Base-by-base conservation (phyloP, 1,140 invertebrate genomes). In the Adoxophyes honmai region DNA sequence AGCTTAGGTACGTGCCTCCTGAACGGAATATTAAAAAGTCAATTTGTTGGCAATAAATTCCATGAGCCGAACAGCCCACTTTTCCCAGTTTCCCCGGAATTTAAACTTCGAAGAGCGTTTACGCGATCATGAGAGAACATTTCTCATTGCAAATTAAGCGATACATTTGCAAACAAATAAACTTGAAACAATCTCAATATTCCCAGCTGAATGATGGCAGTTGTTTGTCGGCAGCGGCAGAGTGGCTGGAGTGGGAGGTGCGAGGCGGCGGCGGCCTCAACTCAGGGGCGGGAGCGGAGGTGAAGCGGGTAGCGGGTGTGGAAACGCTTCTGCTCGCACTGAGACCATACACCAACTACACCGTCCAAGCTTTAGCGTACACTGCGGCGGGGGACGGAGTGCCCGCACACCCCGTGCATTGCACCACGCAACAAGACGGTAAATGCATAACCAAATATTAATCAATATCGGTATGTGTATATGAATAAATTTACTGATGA, bases 341-440 rank as follows among this genome's bases (percentile, higher is more conserved):
- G 28, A 90, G 91, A 58, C 94, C 95, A 59, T 94, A 93, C 71
- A 93, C 93, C 16, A 95, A 95, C 80, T 98, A 97, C 82, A 96
- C 94, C n/a, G 91, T 98, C 28, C 93, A 95, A 65, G 94, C 97
- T 0, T 78, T 96, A 61, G 96, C 96, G 7, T 97, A 94, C 69
- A 98, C 96, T 0, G 91, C 93, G 8, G 94, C 94, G 0, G 96
- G 96, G 0, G 96, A 97, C 71, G 96, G 96, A 0, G 91, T 94
- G 4, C 90, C 94, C 52, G 96, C 95, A 70, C 81, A 88, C 53
- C 92, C 95, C 34, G 91, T 97, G 68, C 94, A 93, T 85, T 96
- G 96, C 71, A 92, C 91, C 18, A 97, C 96, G 0, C 94, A 95
- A 62, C 94, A 97, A 87, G 94, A 97, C 84, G 91, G 93, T 94